phyloP scores from a whole-genome alignment of 2,113 vertebrate species.

The Cisticola juncidis region DNA sequence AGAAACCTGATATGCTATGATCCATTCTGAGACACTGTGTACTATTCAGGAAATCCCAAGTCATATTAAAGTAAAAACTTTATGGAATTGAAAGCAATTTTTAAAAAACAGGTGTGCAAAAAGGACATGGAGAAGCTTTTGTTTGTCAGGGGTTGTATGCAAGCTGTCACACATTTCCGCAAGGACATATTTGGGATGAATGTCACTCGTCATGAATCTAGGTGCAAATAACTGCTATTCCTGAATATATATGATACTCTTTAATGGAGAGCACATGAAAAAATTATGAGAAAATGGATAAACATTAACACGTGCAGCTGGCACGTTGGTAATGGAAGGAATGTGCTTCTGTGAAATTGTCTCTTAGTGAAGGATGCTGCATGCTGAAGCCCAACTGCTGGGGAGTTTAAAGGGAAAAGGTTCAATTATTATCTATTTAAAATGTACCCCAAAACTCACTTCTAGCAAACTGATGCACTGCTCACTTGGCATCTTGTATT shows the following conservation, averaged over 20 bases:
- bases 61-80: background rate
- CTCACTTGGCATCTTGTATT: background rate
- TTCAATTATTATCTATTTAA: background rate
- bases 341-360: background rate
- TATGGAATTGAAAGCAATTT: background rate
- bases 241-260: background rate
- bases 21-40: fast-evolving
- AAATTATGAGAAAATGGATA: background rate
- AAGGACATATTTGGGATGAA: background rate
- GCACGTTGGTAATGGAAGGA: background rate
- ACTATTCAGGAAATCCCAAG: background rate
- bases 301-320: background rate
- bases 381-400: background rate
- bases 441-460: background rate
- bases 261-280: background rate
- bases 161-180: background rate
- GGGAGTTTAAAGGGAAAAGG: background rate
- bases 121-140: background rate
- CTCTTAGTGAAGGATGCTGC: background rate
- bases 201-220: background rate
- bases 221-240: background rate
- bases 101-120: background rate
- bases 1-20: background rate
- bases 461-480: too few relatives aligned
- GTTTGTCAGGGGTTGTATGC: background rate